Evolutionary conservation across 2,888 invertebrate genomes (phyloP).

Genomic region (Zelleria hepariella): DNA sequence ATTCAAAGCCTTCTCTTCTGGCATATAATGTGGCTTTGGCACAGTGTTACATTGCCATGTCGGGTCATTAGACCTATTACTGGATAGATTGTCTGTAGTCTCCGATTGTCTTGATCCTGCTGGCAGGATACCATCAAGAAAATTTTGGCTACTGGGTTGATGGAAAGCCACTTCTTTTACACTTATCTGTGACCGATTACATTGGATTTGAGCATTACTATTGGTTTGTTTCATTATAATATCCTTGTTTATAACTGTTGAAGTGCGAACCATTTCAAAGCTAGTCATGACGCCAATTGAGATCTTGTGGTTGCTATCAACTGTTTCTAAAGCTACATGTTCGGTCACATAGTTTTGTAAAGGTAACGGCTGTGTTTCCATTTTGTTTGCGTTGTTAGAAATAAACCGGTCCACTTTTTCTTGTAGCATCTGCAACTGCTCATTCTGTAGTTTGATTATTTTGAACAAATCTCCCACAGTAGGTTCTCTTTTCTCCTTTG

Average conservation of each 20-base stretch:
- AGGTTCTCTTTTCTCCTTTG: conserved; percentile 61
- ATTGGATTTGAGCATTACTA: conserved; percentile 54
- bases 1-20: background rate
- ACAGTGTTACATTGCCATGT: background rate
- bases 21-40: background rate
- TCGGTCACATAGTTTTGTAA: conserved; percentile 36
- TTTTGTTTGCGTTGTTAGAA: conserved; percentile 25
- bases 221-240: conserved; percentile 33
- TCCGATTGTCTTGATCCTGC: conserved; percentile 20
- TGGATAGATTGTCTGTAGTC: conserved; percentile 11
- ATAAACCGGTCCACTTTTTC: conserved; percentile 75
- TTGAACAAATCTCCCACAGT: conserved; percentile 73
- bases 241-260: conserved; percentile 59
- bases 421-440: conserved; percentile 75
- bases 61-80: conserved; percentile 2
- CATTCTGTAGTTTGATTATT: conserved; percentile 77
- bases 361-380: conserved; percentile 21
- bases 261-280: conserved; percentile 74
- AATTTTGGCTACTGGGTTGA: conserved; percentile 44
- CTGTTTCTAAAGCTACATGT: conserved; percentile 39
- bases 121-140: conserved; percentile 56
- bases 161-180: conserved; percentile 51
- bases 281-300: conserved; percentile 82
- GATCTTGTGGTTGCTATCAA: conserved; percentile 65
- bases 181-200: conserved; percentile 55